Conservation (phyloP, 2,888 invertebrate species). For the Pseudococcus viburni region DNA sequence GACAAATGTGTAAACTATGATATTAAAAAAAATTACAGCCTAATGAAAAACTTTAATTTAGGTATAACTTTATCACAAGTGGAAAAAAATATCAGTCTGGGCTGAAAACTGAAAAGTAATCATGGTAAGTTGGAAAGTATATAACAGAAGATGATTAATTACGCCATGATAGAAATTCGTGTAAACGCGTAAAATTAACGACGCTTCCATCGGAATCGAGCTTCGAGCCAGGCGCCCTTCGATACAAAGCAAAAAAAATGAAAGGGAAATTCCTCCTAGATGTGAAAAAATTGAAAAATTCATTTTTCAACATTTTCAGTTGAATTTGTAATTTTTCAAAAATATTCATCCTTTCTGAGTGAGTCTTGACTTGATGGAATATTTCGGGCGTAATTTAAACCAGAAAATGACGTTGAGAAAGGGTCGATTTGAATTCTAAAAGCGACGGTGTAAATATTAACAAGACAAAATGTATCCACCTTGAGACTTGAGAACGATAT, state of each 20-base stretch:
- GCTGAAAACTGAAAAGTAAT: background rate
- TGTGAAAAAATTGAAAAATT: too few relatives aligned
- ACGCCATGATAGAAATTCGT: conserved; percentile 15
- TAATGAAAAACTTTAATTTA: conserved; percentile 10
- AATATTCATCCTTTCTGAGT: too few relatives aligned
- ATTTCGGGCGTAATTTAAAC: background rate
- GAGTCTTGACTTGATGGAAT: background rate
- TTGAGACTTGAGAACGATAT: background rate
- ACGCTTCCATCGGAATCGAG: background rate
- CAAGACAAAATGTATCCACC: background rate
- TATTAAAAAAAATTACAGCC: background rate
- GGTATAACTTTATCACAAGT: background rate
- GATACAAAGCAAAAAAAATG: too few relatives aligned
- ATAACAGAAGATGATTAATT: conserved; percentile 31
- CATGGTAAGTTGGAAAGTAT: background rate
- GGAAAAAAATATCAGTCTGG: background rate
- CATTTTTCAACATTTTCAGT: background rate
- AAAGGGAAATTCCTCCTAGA: too few relatives aligned
- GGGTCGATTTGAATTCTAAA: background rate
- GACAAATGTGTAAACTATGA: background rate
- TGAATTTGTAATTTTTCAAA: background rate
- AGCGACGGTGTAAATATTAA: background rate
- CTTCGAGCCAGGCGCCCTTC: too few relatives aligned
- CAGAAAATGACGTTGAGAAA: conserved; percentile 17
- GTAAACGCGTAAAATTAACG: background rate